Evolutionary conservation across 2,113 vertebrate species (phyloP).

Genomic region (Oxygymnocypris stewartii): DNA sequence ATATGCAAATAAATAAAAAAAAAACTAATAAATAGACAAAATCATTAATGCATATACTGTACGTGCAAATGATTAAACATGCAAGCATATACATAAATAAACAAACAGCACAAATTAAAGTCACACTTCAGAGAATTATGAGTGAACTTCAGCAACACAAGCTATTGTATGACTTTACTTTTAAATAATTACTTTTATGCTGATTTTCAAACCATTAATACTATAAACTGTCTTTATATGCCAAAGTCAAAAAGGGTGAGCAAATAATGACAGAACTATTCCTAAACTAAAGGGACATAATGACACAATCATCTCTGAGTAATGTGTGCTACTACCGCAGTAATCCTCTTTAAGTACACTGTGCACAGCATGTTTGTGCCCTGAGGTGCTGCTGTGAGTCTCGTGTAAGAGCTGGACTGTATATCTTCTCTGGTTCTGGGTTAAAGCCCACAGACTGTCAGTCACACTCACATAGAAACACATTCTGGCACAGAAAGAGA

Average conservation of each 20-base stretch:
- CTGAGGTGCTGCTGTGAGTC: neutral
- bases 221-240: neutral
- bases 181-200: neutral
- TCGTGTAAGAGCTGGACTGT: neutral
- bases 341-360: neutral
- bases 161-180: neutral
- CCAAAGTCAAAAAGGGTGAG: neutral
- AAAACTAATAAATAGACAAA: too few relatives aligned
- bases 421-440: neutral
- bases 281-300: neutral
- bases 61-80: neutral
- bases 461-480: neutral
- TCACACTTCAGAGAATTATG: neutral
- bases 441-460: slow-evolving; percentile 21
- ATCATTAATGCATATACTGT: too few relatives aligned
- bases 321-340: neutral
- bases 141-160: too few relatives aligned
- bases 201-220: neutral
- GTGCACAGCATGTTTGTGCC: neutral
- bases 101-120: neutral
- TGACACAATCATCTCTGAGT: neutral
- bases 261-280: neutral
- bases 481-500: slow-evolving; percentile 7
- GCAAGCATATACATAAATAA: neutral
- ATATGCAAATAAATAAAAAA: too few relatives aligned